Base-by-base conservation (phyloP, 2,888 invertebrate species). In the Phrixothrix hirtus region DNA sequence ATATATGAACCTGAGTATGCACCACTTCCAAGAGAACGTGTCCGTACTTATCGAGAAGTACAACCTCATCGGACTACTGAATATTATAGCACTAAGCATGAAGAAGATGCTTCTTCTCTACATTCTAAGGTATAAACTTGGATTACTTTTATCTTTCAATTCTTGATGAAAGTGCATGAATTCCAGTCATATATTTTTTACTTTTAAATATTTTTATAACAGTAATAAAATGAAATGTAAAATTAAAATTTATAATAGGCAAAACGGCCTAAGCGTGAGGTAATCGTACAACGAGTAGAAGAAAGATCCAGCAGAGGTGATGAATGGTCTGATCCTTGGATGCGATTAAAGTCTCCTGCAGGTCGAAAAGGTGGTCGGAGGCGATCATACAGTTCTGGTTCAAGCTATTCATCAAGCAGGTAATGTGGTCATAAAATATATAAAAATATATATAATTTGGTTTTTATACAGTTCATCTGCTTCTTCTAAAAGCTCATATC, bases 321-420 rank as follows among this genome's bases (percentile, higher is more conserved):
- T 71, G 95, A 95, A 67, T 96, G 95, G 95, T 89, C 89, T 31
- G 95, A 96, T 78, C 95, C 95, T 0, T 96, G 95, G 95, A 92
- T 92, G 87, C 77, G 87, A 21, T 82, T 84, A 1, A 87, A 86
- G 63, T 86, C 86, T 2, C 85, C 85, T 0, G 72, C 75, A 72
- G 78, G 84, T 1, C 80, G 77, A 53, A 69, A 83, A 27, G 83
- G 85, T 57, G 76, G 80, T 41, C 76, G 71, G 42, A 72, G 74
- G 58, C 82, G 84, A 57, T 87, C 88, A 12, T 88, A 88, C 65
- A 87, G 87, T 56, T 86, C 87, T 1, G 86, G 84, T 26, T 88
- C 88, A 17, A 87, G 87, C 48, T 86, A 85, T 62, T 80, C 82
- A 11, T 80, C 81, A 1, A 81, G 83, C 63, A 79, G 79, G 83